Percentiles rank a stretch among this genome's conserved stretches.
Evolutionary conservation across 35 echinoderm and acorn worm genomes (phyloP).

Genomic region (Ptychodera flava): DNA sequence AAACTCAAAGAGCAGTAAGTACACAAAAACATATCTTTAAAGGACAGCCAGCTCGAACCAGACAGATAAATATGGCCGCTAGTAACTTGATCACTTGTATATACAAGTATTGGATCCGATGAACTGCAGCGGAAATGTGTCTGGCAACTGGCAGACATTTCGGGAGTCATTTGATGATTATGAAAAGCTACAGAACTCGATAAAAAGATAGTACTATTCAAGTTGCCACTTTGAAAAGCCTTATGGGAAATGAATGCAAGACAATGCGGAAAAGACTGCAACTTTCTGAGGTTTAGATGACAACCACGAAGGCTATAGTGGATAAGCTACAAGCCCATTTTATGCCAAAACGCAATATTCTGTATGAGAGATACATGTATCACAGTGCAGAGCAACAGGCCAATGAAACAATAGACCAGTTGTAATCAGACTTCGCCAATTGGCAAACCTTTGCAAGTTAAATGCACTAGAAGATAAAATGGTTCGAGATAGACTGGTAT

Average conservation of each 20-base stretch:
- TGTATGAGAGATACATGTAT: too few species aligned
- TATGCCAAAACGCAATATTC: too few species aligned
- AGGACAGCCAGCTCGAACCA: too few species aligned
- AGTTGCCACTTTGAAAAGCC: conserved; percentile 10
- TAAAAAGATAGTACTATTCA: conserved; percentile 27
- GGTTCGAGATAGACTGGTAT: conserved; percentile 38
- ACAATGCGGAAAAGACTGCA: conserved; percentile 15
- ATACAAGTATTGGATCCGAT: conserved; percentile 23
- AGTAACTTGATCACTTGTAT: conserved; percentile 31
- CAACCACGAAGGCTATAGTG: conserved; percentile 7
- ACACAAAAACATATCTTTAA: too few species aligned
- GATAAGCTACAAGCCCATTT: conserved; percentile 25
- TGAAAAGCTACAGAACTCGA: conserved; percentile 21
- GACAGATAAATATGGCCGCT: too few species aligned
- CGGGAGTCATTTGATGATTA: conserved; percentile 33
- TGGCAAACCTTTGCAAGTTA: conserved; percentile 28
- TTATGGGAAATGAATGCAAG: conserved; percentile 21
- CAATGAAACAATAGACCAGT: conserved; percentile 32
- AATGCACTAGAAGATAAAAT: conserved; percentile 26
- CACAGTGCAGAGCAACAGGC: conserved; percentile 17
- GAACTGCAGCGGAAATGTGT: conserved; percentile 14
- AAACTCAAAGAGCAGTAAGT: too few species aligned
- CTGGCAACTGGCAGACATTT: conserved; percentile 24
- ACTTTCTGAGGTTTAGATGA: conserved; percentile 13
- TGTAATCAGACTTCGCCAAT: conserved; percentile 15